Evolutionary conservation across 1,140 invertebrate genomes (phyloP).

Genomic region (Cylas formicarius): DNA sequence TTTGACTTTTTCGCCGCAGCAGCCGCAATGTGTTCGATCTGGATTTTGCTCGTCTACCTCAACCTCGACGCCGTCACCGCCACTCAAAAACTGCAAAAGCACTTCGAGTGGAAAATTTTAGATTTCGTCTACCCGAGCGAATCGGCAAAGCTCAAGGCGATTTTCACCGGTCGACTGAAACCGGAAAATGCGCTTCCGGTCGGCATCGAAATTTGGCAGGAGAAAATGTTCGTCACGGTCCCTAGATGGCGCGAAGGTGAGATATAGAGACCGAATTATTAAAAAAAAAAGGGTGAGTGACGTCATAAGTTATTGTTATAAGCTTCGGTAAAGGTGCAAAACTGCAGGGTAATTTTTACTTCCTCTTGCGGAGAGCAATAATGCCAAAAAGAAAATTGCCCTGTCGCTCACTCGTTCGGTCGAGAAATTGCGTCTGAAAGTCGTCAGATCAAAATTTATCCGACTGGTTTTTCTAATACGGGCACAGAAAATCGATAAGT

Average conservation of each 20-base stretch:
- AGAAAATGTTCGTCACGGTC: slow-evolving; percentile 70
- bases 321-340: neutral
- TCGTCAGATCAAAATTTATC: no score
- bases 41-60: no score
- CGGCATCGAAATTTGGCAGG: slow-evolving; percentile 68
- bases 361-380: no score
- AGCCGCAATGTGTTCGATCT: no score
- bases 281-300: neutral
- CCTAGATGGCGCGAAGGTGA: slow-evolving; percentile 58
- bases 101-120: slow-evolving; percentile 64
- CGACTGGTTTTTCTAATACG: no score
- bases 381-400: no score
- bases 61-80: no score
- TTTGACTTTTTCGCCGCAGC: no score
- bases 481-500: no score
- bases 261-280: slow-evolving; percentile 9
- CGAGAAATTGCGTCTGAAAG: no score
- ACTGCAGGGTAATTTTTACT: no score
- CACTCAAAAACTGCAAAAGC: slow-evolving; percentile 56
- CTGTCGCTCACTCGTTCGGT: no score
- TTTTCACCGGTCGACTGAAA: slow-evolving; percentile 55
- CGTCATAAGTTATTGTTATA: neutral
- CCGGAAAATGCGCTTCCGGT: slow-evolving; percentile 70
- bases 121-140: slow-evolving; percentile 65
- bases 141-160: slow-evolving; percentile 51